A percentile compares a stretch with the other conserved stretches of the same genome.
Evolutionary conservation across 2,797 vertebrate genomes (phyloP).

Genomic region (Dendrocincla fuliginosa): DNA sequence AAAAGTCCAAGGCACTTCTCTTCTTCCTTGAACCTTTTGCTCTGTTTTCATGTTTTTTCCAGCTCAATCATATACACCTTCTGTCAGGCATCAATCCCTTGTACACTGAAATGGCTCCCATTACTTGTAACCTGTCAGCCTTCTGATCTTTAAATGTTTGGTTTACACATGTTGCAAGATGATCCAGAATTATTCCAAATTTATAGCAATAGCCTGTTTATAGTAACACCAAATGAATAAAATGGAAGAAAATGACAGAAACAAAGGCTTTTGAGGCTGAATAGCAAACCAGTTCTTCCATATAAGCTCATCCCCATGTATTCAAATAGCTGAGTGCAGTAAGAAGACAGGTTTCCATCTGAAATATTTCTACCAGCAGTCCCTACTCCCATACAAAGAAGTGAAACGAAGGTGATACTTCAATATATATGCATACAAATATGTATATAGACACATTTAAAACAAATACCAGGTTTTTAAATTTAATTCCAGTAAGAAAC

Average conservation of each 20-base stretch:
- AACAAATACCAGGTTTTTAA: background rate
- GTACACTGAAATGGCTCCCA: background rate
- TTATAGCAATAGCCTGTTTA: background rate
- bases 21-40: background rate
- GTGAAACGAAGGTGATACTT: background rate
- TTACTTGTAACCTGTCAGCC: background rate
- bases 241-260: background rate
- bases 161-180: background rate
- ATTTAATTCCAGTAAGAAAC: background rate
- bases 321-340: background rate
- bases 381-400: background rate
- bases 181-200: background rate
- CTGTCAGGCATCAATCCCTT: background rate
- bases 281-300: background rate
- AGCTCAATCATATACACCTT: background rate
- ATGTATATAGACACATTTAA: background rate
- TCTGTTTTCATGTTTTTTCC: fast-evolving
- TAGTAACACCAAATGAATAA: background rate
- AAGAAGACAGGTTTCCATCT: background rate
- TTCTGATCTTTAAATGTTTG: background rate
- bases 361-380: background rate
- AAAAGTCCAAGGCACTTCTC: background rate
- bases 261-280: background rate
- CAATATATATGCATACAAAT: background rate
- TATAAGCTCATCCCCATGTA: background rate